Percentiles rank a stretch among this genome's conserved stretches.
phyloP scores from a whole-genome alignment of 2,113 vertebrate genomes.

The Oreocharis arfaki region DNA sequence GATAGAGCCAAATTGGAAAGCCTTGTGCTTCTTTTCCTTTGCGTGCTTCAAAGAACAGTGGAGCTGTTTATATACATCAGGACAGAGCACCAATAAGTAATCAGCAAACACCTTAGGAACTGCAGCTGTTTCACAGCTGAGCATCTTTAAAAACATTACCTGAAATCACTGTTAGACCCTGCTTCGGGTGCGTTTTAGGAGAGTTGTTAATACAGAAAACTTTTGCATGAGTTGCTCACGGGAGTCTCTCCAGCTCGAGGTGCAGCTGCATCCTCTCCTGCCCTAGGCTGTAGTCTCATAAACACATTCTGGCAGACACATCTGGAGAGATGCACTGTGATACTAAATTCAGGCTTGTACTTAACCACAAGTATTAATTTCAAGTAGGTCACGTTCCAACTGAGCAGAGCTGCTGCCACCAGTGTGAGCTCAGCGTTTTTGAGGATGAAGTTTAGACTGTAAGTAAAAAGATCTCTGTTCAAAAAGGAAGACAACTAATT shows the following conservation, averaged over 20 bases:
- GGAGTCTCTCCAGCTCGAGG: not conserved
- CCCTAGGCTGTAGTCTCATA: not conserved
- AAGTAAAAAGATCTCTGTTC: not conserved
- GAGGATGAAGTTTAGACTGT: not conserved
- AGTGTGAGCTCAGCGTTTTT: not conserved
- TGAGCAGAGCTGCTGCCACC: not conserved
- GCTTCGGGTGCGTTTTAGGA: not conserved
- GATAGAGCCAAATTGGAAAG: not conserved
- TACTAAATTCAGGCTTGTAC: not conserved
- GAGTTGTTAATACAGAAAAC: not conserved
- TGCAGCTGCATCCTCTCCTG: slow-evolving; percentile 1
- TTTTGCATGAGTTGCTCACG: not conserved
- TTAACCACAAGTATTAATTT: not conserved
- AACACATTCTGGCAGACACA: not conserved
- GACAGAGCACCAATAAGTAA: not conserved
- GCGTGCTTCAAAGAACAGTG: not conserved
- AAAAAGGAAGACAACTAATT: not conserved
- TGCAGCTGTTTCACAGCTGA: not conserved
- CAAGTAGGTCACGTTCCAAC: not conserved
- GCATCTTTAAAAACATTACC: not conserved
- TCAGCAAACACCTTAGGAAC: not conserved
- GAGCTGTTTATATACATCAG: not conserved
- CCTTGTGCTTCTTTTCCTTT: not conserved
- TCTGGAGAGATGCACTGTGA: not conserved
- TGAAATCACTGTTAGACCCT: not conserved